A percentile compares a stretch with the other conserved stretches of the same genome.
Conservation (phyloP, 2,888 invertebrate genomes). For the Orgyia antiqua region DNA sequence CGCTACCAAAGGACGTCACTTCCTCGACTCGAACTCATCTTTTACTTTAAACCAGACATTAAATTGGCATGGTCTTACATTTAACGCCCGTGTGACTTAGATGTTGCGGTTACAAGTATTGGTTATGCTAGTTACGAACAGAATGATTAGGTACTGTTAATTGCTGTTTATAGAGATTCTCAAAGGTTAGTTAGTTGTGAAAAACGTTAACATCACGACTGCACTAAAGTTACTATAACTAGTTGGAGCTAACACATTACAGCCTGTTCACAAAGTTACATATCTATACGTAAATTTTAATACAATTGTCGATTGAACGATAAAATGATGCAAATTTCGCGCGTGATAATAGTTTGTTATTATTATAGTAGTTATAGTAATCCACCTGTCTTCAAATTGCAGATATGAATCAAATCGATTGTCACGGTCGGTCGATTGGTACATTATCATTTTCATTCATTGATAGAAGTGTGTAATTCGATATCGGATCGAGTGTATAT, state of each 20-base stretch:
- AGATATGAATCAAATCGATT: constrained; percentile 46
- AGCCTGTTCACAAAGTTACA: too few relatives aligned
- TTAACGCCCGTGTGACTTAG: too few relatives aligned
- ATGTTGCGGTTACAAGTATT: too few relatives aligned
- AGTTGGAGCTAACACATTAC: too few relatives aligned
- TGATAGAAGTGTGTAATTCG: constrained; percentile 47
- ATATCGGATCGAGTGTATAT: constrained; percentile 41
- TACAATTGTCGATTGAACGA: too few relatives aligned
- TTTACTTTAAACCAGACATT: constrained; percentile 3
- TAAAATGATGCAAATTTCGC: constrained; percentile 25
- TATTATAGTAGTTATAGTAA: constrained; percentile 33
- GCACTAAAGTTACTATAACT: too few relatives aligned
- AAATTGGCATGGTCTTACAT: constrained; percentile 12
- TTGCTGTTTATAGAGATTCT: too few relatives aligned
- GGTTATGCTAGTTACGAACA: too few relatives aligned
- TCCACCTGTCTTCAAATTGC: constrained; percentile 39
- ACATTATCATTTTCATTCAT: constrained; percentile 59
- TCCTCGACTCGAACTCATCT: constrained; percentile 27
- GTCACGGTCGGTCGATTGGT: constrained; percentile 48
- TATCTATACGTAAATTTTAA: too few relatives aligned
- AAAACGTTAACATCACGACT: too few relatives aligned
- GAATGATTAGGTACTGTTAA: too few relatives aligned
- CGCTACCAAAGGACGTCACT: constrained; percentile 25
- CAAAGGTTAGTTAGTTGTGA: too few relatives aligned
- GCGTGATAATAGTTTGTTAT: constrained; percentile 39